These are phyloP conservation scores for Nyctibius grandis DNA, from an alignment of 2,797 vertebrate genomes.

Conservation along the genomic window DNA sequence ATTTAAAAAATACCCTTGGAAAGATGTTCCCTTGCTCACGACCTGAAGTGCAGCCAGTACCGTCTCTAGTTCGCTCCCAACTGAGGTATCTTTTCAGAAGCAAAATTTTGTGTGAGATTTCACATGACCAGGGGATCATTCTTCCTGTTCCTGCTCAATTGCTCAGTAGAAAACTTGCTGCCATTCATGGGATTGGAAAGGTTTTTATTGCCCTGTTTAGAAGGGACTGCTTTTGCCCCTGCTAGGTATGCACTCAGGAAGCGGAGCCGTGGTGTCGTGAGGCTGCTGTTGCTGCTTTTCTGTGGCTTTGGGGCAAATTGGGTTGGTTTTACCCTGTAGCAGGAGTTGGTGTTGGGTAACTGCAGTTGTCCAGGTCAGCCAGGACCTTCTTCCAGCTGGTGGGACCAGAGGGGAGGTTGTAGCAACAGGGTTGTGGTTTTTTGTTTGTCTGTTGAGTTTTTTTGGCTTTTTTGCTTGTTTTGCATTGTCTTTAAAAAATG, in stretches of 20 bases:
- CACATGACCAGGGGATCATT: accelerated
- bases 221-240: background rate
- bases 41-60: background rate
- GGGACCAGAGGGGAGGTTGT: background rate
- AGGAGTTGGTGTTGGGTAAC: background rate
- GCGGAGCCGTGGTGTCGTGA: accelerated
- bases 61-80: background rate
- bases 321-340: background rate
- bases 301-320: background rate
- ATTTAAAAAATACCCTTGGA: background rate
- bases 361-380: background rate
- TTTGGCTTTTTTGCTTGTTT: accelerated
- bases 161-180: background rate
- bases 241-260: accelerated
- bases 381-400: background rate
- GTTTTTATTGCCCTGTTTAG: background rate
- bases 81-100: background rate
- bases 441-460: background rate
- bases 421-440: background rate
- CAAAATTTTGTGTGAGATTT: background rate
- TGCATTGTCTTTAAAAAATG: background rate
- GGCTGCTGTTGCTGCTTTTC: background rate
- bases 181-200: background rate
- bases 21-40: background rate
- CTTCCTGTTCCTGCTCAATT: background rate